These are phyloP conservation scores for Zootoca vivipara DNA, from an alignment of 2,113 vertebrate genomes.

Conservation along the genomic window DNA sequence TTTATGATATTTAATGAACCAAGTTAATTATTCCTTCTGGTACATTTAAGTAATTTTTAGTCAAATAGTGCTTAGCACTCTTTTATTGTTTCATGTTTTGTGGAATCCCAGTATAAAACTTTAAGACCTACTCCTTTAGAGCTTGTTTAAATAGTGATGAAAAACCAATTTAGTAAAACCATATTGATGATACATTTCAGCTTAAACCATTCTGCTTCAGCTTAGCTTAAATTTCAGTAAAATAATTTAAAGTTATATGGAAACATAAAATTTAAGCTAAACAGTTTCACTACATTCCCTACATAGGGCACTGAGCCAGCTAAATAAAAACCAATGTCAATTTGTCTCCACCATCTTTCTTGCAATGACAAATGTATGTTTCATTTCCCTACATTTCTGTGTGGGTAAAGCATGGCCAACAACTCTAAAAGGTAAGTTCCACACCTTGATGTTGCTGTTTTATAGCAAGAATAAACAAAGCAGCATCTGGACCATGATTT, in stretches of 20 bases:
- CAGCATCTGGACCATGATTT: conserved; percentile 32
- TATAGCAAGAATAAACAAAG: conserved; percentile 32
- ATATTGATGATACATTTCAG: background rate
- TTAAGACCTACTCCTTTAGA: background rate
- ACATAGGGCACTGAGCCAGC: background rate
- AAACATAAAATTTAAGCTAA: background rate
- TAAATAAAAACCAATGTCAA: background rate
- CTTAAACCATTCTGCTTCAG: background rate
- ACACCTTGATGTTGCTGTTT: conserved; percentile 7
- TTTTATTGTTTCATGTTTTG: background rate
- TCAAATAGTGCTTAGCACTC: background rate
- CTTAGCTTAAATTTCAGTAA: background rate
- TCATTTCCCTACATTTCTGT: background rate
- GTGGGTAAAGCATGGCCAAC: background rate
- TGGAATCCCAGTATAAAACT: background rate
- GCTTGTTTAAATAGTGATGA: background rate
- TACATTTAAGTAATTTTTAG: background rate
- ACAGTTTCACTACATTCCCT: background rate
- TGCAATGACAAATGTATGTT: background rate
- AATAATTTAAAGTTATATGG: background rate
- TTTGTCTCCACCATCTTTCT: background rate
- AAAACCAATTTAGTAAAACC: background rate
- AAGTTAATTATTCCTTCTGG: background rate
- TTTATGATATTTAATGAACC: background rate
- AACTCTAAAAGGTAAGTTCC: background rate